These are phyloP conservation scores for Eretmocerus hayati DNA, from an alignment of 2,888 invertebrate genomes.

Conservation along the genomic window DNA sequence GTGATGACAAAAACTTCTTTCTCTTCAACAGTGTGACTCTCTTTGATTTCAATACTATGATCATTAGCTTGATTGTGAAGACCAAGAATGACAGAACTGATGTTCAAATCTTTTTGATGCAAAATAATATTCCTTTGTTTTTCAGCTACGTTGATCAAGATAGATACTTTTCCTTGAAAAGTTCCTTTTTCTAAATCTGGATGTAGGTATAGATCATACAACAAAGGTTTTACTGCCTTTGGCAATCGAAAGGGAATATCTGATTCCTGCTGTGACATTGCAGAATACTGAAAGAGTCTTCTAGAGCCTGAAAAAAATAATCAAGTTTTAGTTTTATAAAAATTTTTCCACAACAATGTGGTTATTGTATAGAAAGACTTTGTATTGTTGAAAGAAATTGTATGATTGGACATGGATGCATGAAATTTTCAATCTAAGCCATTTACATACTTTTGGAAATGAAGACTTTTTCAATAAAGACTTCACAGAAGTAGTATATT, in stretches of 20 bases:
- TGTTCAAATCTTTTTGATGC: conserved; percentile 49
- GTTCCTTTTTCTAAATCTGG: conserved; percentile 57
- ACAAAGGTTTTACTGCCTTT: conserved; percentile 52
- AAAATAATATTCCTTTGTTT: conserved; percentile 48
- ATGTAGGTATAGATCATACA: conserved; percentile 59
- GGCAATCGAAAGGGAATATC: conserved; percentile 51
- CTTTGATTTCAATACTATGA: conserved; percentile 28
- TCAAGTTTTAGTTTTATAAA: no score
- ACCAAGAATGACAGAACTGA: conserved; percentile 47
- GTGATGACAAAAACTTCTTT: conserved; percentile 37
- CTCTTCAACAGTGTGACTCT: conserved; percentile 28
- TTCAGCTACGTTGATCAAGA: conserved; percentile 48
- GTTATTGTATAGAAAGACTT: no score
- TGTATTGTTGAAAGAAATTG: no score
- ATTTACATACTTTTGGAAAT: no score
- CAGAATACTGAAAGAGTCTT: background rate
- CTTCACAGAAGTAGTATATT: no score
- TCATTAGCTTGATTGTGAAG: conserved; percentile 29
- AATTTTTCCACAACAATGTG: no score
- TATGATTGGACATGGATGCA: no score
- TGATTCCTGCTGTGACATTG: background rate
- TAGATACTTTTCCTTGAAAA: conserved; percentile 55
- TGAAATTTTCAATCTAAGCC: no score
- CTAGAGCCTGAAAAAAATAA: no score
- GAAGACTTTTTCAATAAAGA: no score